Evolutionary conservation across 2,797 vertebrate species (phyloP).

Genomic region (Steatocranus sp.): DNA sequence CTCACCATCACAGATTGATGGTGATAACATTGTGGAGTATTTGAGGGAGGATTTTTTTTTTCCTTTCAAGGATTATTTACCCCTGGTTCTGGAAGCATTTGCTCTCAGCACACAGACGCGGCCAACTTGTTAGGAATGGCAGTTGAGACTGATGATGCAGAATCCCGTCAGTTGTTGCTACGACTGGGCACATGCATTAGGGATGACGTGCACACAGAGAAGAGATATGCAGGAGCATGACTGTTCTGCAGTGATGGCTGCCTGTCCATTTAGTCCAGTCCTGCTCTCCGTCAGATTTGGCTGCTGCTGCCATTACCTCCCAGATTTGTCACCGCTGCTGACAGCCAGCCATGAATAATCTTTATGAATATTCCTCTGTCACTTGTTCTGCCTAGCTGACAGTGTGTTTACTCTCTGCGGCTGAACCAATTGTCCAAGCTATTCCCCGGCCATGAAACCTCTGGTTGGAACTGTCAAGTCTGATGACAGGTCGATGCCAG

Average conservation of each 20-base stretch:
- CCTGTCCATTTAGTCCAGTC: slow-evolving; percentile 37
- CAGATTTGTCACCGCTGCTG: slow-evolving; percentile 39
- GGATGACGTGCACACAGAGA: neutral
- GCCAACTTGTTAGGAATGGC: neutral
- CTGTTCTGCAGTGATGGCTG: slow-evolving; percentile 29
- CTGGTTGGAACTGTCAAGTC: slow-evolving; percentile 17
- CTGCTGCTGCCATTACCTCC: slow-evolving; percentile 26
- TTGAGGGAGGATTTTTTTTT: neutral
- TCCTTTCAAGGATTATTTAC: slow-evolving; percentile 29
- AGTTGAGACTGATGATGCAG: slow-evolving; percentile 31
- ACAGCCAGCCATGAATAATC: slow-evolving; percentile 54
- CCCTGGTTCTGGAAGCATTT: neutral
- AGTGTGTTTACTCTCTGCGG: slow-evolving; percentile 28
- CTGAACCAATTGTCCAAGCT: slow-evolving; percentile 39
- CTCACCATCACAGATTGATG: slow-evolving; percentile 3
- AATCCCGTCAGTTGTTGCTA: neutral
- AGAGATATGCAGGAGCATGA: slow-evolving; percentile 43
- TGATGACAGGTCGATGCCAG: slow-evolving; percentile 23
- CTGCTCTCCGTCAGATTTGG: slow-evolving; percentile 21
- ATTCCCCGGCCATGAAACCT: slow-evolving; percentile 20
- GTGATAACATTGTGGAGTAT: neutral
- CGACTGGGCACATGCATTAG: slow-evolving; percentile 1
- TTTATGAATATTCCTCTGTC: slow-evolving; percentile 57
- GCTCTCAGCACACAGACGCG: neutral
- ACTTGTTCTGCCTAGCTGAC: neutral